These are phyloP conservation scores for Salvelinus namaycush DNA, from an alignment of 2,113 vertebrate genomes.

Conservation along the genomic window DNA sequence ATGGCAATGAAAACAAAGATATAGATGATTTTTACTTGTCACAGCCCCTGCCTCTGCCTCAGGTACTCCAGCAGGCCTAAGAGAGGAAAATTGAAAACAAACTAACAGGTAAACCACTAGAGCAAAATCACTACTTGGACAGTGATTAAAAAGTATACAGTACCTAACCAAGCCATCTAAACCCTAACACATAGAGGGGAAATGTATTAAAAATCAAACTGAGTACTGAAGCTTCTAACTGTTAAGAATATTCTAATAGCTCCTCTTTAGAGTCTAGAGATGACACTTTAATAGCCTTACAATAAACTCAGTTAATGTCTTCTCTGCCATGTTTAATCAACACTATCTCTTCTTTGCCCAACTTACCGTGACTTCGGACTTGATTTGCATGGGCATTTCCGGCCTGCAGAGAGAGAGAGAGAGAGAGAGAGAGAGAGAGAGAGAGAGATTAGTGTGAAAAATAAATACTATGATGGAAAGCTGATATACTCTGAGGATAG, in stretches of 20 bases:
- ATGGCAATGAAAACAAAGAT: no score
- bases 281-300: neutral
- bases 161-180: neutral
- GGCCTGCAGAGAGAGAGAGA: conserved; percentile 63
- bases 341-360: neutral
- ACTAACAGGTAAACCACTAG: no score
- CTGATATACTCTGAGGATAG: neutral
- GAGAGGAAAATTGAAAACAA: no score
- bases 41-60: no score
- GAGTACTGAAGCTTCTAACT: neutral
- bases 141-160: no score
- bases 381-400: conserved; percentile 82
- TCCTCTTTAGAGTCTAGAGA: neutral
- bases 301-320: neutral
- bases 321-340: neutral
- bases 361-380: conserved; percentile 78
- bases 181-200: neutral
- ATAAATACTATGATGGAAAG: neutral
- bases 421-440: neutral
- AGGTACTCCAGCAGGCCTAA: no score
- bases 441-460: neutral
- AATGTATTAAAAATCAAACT: neutral
- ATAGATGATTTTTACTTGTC: no score
- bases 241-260: neutral
- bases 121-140: no score